phyloP scores from a whole-genome alignment of 2,888 invertebrate genomes.

The Hemithea aestivaria region DNA sequence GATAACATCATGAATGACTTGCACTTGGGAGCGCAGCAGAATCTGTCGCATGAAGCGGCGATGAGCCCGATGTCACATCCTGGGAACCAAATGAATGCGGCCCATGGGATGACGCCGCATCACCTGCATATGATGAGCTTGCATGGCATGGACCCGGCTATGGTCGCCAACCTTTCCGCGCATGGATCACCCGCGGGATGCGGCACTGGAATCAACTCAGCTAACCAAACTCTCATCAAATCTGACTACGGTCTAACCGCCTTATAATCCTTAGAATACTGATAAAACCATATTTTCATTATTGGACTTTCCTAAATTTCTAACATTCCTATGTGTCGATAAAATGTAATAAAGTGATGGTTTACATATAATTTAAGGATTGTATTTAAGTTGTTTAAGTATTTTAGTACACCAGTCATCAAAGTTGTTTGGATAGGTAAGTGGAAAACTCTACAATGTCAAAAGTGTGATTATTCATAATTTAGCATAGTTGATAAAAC shows the following conservation, averaged over 20 bases:
- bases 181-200: constrained; percentile 78
- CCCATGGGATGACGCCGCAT: constrained; percentile 78
- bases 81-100: constrained; percentile 66
- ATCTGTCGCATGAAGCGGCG: constrained; percentile 66
- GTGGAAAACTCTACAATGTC: constrained; percentile 77
- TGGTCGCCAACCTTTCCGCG: constrained; percentile 71
- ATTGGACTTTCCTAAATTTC: constrained; percentile 58
- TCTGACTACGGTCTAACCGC: constrained; percentile 93
- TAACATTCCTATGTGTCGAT: constrained; percentile 75
- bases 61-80: constrained; percentile 75
- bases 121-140: constrained; percentile 73
- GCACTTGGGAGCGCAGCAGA: constrained; percentile 77
- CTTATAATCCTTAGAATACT: constrained; percentile 67
- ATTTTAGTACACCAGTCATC: constrained; percentile 67
- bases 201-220: constrained; percentile 61
- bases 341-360: constrained; percentile 72
- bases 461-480: constrained; percentile 76
- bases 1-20: constrained; percentile 80
- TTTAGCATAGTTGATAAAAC: constrained; percentile 61
- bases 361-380: constrained; percentile 55
- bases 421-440: constrained; percentile 71
- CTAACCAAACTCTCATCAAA: constrained; percentile 83
- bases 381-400: constrained; percentile 63
- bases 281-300: constrained; percentile 64
- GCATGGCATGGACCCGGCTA: constrained; percentile 71